Percentiles rank a stretch among this genome's conserved stretches.
Evolutionary conservation across 2,888 invertebrate genomes (phyloP).

Genomic region (Erannis defoliaria): DNA sequence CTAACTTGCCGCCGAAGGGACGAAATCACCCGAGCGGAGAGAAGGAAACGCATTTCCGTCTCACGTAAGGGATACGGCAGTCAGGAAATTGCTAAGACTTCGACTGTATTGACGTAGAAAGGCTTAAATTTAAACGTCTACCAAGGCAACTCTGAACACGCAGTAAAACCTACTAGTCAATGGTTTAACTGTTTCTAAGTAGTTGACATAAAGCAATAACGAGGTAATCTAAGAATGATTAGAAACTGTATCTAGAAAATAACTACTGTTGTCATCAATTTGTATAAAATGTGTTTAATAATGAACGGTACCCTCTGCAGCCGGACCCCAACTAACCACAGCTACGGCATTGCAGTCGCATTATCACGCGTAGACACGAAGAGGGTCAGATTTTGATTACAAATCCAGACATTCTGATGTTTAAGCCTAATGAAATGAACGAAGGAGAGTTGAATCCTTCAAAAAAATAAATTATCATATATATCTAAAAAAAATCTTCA

Average conservation of each 20-base stretch:
- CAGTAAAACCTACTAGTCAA: not conserved
- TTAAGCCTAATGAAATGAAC: not conserved
- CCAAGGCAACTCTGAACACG: not conserved
- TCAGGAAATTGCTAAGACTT: conserved; percentile 50
- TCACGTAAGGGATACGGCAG: conserved; percentile 54
- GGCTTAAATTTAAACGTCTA: conserved; percentile 14
- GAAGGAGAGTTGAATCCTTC: too few species aligned
- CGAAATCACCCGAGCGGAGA: conserved; percentile 66
- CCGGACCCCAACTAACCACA: conserved; percentile 9
- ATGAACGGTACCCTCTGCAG: conserved; percentile 21
- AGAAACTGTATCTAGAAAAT: conserved; percentile 5
- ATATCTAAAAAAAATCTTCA: too few species aligned
- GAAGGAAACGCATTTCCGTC: conserved; percentile 76
- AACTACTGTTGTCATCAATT: conserved; percentile 3
- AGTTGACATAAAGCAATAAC: not conserved
- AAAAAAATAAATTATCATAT: too few species aligned
- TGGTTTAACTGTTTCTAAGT: not conserved
- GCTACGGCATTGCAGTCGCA: conserved; percentile 2
- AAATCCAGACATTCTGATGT: conserved; percentile 9
- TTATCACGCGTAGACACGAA: conserved; percentile 1
- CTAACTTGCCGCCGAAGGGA: conserved; percentile 54
- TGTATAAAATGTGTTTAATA: conserved; percentile 11
- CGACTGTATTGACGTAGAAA: conserved; percentile 41
- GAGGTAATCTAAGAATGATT: not conserved
- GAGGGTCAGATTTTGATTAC: conserved; percentile 17